Conservation (phyloP, 2,888 invertebrate species). For the Deilephila elpenor region DNA sequence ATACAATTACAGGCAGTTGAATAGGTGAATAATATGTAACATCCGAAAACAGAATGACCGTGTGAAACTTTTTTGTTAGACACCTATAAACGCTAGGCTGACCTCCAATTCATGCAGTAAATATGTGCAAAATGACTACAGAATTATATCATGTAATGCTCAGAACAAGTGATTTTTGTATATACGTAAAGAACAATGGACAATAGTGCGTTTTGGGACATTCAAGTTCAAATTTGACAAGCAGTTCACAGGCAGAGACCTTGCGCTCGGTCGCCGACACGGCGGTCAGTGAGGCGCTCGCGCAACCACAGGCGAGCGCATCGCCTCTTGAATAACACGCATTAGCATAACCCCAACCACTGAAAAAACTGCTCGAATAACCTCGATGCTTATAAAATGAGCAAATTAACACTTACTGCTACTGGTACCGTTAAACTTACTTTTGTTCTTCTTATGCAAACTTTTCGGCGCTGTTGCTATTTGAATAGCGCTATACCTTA, state of each 20-base stretch:
- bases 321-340: slow-evolving; percentile 7
- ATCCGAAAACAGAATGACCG: too few species aligned
- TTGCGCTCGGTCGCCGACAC: slow-evolving; percentile 11
- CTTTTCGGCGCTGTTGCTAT: not conserved
- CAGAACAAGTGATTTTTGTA: not conserved
- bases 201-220: not conserved
- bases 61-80: too few species aligned
- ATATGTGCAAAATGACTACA: too few species aligned
- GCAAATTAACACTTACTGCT: not conserved
- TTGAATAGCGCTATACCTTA: not conserved
- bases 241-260: not conserved
- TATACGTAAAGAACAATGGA: not conserved
- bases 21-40: too few species aligned
- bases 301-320: not conserved
- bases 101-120: too few species aligned
- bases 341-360: slow-evolving; percentile 15
- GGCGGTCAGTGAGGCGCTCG: not conserved
- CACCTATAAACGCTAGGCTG: too few species aligned
- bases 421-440: not conserved
- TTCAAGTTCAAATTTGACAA: slow-evolving; percentile 18
- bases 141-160: not conserved
- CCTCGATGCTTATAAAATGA: slow-evolving; percentile 16
- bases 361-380: slow-evolving; percentile 5
- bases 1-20: too few species aligned
- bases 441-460: not conserved